phyloP scores from a whole-genome alignment of 2,888 invertebrate genomes.

The Coleophora flavipennella region DNA sequence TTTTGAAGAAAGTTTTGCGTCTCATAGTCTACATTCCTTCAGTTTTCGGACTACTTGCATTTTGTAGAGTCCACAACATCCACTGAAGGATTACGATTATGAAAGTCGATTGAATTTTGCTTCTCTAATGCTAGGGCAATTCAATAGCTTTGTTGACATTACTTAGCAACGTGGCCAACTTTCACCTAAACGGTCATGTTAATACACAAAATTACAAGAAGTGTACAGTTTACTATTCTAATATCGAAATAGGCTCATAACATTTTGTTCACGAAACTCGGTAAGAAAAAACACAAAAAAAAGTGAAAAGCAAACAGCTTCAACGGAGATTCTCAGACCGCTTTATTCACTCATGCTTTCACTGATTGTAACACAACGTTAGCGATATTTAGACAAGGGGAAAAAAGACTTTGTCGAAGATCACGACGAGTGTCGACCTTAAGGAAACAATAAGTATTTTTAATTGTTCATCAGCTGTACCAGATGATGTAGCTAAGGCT shows the following conservation, averaged over 20 bases:
- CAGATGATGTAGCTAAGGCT: not conserved
- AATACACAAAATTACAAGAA: no score
- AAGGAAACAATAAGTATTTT: not conserved
- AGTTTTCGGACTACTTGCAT: no score
- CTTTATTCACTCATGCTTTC: not conserved
- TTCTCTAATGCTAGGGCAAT: no score
- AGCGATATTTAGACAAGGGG: not conserved
- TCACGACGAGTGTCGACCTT: not conserved
- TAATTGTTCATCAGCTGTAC: not conserved
- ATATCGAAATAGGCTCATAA: not conserved
- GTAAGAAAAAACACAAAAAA: not conserved
- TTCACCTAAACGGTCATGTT: no score
- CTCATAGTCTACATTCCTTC: no score
- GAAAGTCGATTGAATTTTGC: no score
- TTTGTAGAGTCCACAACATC: no score
- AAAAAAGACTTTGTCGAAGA: not conserved
- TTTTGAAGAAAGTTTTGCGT: no score
- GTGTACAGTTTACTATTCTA: no score
- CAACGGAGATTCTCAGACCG: not conserved
- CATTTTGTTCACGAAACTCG: not conserved
- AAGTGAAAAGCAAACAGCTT: not conserved
- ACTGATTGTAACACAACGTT: not conserved
- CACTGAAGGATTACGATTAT: no score
- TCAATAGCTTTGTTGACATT: no score
- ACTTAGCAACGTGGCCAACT: no score